Conservation (phyloP, 2,113 vertebrate genomes). For the Callipepla squamata region DNA sequence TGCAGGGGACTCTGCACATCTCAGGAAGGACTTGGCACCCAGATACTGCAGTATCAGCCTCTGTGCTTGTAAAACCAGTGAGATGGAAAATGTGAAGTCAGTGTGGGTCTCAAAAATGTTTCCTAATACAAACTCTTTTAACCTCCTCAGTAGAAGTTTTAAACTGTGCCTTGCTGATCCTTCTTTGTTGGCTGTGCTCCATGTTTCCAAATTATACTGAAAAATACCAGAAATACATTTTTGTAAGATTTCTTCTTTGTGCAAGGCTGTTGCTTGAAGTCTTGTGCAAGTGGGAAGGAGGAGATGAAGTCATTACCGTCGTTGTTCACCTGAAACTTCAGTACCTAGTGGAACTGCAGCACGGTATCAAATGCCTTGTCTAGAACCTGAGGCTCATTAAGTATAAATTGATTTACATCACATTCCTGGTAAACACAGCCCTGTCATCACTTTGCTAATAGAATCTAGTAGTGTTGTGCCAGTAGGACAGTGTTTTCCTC, state of each 20-base stretch:
- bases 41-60: background rate
- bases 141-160: background rate
- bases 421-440: background rate
- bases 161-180: background rate
- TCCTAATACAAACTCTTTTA: slow-evolving; percentile 13
- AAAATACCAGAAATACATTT: background rate
- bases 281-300: background rate
- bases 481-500: background rate
- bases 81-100: slow-evolving; percentile 35
- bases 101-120: background rate
- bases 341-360: background rate
- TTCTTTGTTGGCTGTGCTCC: background rate
- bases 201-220: slow-evolving; percentile 34
- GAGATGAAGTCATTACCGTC: background rate
- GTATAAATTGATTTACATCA: background rate
- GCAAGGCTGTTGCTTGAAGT: background rate
- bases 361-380: background rate
- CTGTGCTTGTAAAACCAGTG: background rate
- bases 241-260: background rate
- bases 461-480: background rate
- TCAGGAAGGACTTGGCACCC: background rate
- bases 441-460: background rate
- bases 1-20: background rate
- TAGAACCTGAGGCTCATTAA: background rate
- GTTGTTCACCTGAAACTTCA: background rate